phyloP scores from a whole-genome alignment of 2,888 invertebrate species.

The Tachystola acroxantha region DNA sequence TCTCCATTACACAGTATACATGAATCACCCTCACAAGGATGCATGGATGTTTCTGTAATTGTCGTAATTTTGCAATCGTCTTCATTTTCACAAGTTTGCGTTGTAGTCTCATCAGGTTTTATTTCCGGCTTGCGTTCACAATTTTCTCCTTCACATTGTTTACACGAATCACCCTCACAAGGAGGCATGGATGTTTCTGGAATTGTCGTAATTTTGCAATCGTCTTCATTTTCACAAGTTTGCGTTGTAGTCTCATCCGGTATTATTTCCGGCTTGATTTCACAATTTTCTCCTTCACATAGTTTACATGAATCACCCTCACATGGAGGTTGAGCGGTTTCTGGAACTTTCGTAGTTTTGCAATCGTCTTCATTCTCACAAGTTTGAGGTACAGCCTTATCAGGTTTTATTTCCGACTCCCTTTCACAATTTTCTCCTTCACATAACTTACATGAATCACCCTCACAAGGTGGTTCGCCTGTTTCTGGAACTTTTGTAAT shows the following conservation, averaged over 20 bases:
- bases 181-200: slow-evolving; percentile 5
- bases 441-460: slow-evolving; percentile 15
- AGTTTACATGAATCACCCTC: slow-evolving; percentile 16
- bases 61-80: slow-evolving; percentile 11
- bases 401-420: slow-evolving; percentile 11
- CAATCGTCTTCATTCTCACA: slow-evolving; percentile 25
- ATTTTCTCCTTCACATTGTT: neutral
- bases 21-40: slow-evolving; percentile 14
- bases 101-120: slow-evolving; percentile 2
- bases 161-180: slow-evolving; percentile 14
- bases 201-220: slow-evolving; percentile 10
- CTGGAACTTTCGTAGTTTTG: slow-evolving; percentile 14
- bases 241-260: slow-evolving; percentile 6
- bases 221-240: slow-evolving; percentile 9
- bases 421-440: slow-evolving; percentile 18
- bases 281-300: slow-evolving; percentile 28
- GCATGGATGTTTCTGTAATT: slow-evolving; percentile 5
- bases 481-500: slow-evolving; percentile 12
- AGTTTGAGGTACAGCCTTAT: slow-evolving; percentile 15
- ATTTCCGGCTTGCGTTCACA: too few relatives aligned
- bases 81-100: slow-evolving; percentile 8
- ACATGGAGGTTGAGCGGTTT: slow-evolving; percentile 19
- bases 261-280: slow-evolving; percentile 4
- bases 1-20: neutral
- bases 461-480: slow-evolving; percentile 21